These are phyloP conservation scores for Andrena camellia DNA, from an alignment of 2,888 invertebrate species.

Conservation along the genomic window DNA sequence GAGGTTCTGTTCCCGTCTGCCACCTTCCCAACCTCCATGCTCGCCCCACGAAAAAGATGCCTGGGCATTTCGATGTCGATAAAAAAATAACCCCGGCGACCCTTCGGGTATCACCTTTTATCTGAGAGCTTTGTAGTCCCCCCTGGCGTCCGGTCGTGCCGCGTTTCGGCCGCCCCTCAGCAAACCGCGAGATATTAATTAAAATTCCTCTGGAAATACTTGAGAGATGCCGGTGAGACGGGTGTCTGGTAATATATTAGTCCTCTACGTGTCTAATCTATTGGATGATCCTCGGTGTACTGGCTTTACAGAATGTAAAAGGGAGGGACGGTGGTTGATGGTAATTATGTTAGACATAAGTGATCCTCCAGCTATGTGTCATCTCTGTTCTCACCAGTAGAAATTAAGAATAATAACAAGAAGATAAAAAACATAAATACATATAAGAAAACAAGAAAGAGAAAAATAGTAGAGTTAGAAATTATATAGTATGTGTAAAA, in stretches of 20 bases:
- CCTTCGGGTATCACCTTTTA: slow-evolving; percentile 67
- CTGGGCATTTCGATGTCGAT: slow-evolving; percentile 40
- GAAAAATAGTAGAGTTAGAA: too few species aligned
- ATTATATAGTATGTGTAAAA: too few species aligned
- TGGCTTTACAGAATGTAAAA: background rate
- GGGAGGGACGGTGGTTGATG: background rate
- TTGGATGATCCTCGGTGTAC: background rate
- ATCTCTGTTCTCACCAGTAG: too few species aligned
- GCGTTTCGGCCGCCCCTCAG: slow-evolving; percentile 38
- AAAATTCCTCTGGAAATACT: slow-evolving; percentile 79
- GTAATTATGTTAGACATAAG: too few species aligned
- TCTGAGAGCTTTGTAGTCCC: slow-evolving; percentile 52
- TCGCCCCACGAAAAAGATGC: slow-evolving; percentile 19
- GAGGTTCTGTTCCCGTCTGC: background rate
- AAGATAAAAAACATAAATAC: too few species aligned
- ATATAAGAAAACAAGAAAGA: too few species aligned
- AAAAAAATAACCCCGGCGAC: slow-evolving; percentile 39
- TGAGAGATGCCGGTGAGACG: slow-evolving; percentile 27
- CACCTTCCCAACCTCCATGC: background rate
- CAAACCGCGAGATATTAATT: slow-evolving; percentile 76
- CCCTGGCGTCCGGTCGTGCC: slow-evolving; percentile 20
- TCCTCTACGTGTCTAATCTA: slow-evolving; percentile 37
- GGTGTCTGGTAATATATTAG: background rate
- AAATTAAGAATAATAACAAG: too few species aligned
- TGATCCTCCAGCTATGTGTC: too few species aligned